A percentile compares a stretch with the other conserved stretches of the same genome.
phyloP scores from a whole-genome alignment of 2,888 invertebrate genomes.

The Eupithecia vulgata region DNA sequence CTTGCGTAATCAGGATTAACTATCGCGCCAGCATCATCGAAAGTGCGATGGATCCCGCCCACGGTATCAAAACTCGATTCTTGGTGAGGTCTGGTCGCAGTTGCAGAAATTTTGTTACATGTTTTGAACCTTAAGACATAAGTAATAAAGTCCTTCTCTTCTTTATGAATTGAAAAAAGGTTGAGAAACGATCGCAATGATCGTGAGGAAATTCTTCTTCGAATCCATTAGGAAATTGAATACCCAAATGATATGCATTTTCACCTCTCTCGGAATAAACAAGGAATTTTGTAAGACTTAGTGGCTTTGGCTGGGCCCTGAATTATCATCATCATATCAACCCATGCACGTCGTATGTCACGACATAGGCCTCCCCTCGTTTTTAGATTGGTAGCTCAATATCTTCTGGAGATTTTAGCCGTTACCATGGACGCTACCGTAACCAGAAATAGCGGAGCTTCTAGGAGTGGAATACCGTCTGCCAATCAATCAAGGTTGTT shows the following conservation, averaged over 20 bases:
- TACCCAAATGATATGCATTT: neutral
- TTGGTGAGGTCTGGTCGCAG: slow-evolving; percentile 17
- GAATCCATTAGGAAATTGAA: neutral
- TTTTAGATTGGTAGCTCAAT: too few species aligned
- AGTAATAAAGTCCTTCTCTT: neutral
- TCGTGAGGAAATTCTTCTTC: neutral
- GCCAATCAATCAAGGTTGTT: too few species aligned
- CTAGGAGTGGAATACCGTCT: too few species aligned
- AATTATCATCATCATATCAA: too few species aligned
- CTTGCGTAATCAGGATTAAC: slow-evolving; percentile 45
- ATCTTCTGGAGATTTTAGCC: too few species aligned
- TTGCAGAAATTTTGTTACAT: slow-evolving; percentile 7
- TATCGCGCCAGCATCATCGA: slow-evolving; percentile 42
- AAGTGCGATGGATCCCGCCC: slow-evolving; percentile 46
- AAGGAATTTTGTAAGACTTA: neutral
- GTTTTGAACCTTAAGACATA: neutral
- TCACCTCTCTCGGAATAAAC: neutral
- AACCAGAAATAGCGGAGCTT: too few species aligned
- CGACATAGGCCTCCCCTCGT: too few species aligned
- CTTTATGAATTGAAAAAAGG: neutral
- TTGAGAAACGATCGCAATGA: neutral
- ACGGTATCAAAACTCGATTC: slow-evolving; percentile 34
- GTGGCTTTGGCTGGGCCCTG: too few species aligned
- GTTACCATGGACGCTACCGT: too few species aligned
- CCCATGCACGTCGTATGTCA: too few species aligned